These are phyloP conservation scores for Lampris megalopsis DNA, from an alignment of 2,113 vertebrate species.

Conservation along the genomic window DNA sequence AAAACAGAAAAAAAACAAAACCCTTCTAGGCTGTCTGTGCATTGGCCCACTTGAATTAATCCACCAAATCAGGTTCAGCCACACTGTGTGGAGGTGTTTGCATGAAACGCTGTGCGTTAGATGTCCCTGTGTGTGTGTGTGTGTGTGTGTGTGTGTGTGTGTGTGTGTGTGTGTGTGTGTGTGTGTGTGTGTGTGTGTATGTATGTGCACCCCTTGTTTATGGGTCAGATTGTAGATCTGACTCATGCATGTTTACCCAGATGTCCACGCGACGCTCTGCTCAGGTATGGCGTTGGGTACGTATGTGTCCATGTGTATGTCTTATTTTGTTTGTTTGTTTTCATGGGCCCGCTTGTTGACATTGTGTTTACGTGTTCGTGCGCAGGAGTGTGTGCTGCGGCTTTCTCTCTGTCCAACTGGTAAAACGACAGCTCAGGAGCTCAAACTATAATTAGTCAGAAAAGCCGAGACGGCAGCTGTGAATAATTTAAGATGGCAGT, in stretches of 20 bases:
- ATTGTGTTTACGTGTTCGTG: not conserved
- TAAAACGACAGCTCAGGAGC: conserved; percentile 52
- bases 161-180: not conserved
- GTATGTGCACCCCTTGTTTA: conserved; percentile 14
- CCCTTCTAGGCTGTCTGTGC: not conserved
- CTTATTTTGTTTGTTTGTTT: not conserved
- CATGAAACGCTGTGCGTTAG: too few relatives aligned
- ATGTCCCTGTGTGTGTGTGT: not conserved
- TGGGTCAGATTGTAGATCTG: not conserved
- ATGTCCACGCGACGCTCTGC: not conserved
- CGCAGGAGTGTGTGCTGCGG: conserved; percentile 9
- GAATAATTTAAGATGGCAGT: conserved; percentile 79
- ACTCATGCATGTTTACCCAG: conserved; percentile 1
- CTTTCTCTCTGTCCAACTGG: conserved; percentile 41
- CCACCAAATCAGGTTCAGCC: not conserved
- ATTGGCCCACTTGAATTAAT: not conserved
- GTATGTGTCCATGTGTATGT: not conserved
- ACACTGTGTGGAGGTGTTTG: not conserved
- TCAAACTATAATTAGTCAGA: conserved; percentile 78
- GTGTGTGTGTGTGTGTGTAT: conserved; percentile 1
- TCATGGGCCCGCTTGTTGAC: too few relatives aligned
- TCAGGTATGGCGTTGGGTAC: not conserved
- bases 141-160: not conserved
- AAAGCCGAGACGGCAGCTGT: conserved; percentile 76
- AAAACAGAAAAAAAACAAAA: conserved; percentile 3